Evolutionary conservation across 37 sponge, comb jelly and placozoan species (phyloP).

Genomic region (Oscarella lobularis): DNA sequence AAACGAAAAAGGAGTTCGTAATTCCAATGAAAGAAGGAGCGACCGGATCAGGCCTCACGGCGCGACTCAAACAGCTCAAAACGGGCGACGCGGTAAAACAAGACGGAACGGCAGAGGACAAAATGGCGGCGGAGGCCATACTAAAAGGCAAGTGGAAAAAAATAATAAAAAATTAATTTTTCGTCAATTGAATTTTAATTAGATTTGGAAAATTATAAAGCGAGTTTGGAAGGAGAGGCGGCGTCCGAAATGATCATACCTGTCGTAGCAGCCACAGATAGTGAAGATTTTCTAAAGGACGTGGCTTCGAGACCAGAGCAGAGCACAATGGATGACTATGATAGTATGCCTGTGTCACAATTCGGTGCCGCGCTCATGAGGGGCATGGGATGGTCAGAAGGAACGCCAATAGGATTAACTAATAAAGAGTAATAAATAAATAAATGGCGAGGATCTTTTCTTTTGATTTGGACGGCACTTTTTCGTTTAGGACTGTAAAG

Average conservation of each 20-base stretch:
- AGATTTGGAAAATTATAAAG: too few relatives aligned
- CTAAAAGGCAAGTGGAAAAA: constrained; percentile 36
- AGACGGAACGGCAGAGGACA: constrained; percentile 3
- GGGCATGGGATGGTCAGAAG: constrained; percentile 97
- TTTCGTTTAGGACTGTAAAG: constrained; percentile 25
- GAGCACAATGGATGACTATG: constrained; percentile 80
- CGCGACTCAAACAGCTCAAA: not conserved
- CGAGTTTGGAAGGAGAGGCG: too few relatives aligned
- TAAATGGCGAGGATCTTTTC: not conserved
- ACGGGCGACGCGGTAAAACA: not conserved
- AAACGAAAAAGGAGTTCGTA: constrained; percentile 30
- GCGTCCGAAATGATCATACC: too few relatives aligned
- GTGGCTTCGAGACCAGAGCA: constrained; percentile 4
- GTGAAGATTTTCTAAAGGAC: too few relatives aligned
- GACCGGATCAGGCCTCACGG: constrained; percentile 22
- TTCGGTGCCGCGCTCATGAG: constrained; percentile 83
- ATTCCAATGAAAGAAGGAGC: constrained; percentile 32
- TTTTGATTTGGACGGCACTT: not conserved
- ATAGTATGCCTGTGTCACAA: constrained; percentile 55
- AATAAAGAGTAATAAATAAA: constrained; percentile 52
- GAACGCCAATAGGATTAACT: constrained; percentile 71
- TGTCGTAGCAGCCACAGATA: too few relatives aligned
- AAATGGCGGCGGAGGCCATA: constrained; percentile 55
- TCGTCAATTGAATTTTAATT: too few relatives aligned
- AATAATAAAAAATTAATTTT: too few relatives aligned